Conservation (phyloP, 2,888 invertebrate species). For the Cephus sareptanus region DNA sequence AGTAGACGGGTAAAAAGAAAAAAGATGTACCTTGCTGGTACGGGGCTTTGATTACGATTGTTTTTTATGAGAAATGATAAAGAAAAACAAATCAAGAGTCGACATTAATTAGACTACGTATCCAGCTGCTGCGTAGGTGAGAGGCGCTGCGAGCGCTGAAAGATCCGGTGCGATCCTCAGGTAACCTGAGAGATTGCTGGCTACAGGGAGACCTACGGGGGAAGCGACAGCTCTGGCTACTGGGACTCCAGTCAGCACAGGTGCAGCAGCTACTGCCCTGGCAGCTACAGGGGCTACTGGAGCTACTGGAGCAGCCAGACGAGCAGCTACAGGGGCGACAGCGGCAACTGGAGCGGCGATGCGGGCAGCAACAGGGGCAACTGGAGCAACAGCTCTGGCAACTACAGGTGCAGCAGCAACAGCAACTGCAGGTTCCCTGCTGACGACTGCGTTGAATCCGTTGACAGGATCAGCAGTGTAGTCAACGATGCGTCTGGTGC, state of each 20-base stretch:
- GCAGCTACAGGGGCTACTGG: background rate
- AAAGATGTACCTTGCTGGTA: no score
- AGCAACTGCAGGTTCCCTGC: constrained; percentile 40
- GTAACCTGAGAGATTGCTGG: background rate
- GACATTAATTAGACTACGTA: constrained; percentile 8
- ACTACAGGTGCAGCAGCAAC: constrained; percentile 6
- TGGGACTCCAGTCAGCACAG: constrained; percentile 49
- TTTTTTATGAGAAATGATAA: no score
- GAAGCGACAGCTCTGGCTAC: constrained; percentile 27
- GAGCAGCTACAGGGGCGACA: constrained; percentile 1
- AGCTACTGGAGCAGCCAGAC: constrained; percentile 3
- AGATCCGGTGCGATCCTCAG: constrained; percentile 4
- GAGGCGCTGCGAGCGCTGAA: constrained; percentile 21
- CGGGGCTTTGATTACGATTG: no score
- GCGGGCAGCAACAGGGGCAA: constrained; percentile 23
- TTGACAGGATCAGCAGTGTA: constrained; percentile 39
- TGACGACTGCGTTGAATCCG: constrained; percentile 63
- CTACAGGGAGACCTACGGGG: constrained; percentile 16
- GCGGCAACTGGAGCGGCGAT: background rate
- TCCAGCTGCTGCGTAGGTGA: constrained; percentile 21
- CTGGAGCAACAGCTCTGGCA: background rate
- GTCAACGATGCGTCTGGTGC: constrained; percentile 16
- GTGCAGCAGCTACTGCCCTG: constrained; percentile 42
- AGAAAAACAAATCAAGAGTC: no score
- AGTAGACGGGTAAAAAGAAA: no score